These are phyloP conservation scores for Spinibarbus caldwelli DNA, from an alignment of 2,797 vertebrate species.

Conservation along the genomic window DNA sequence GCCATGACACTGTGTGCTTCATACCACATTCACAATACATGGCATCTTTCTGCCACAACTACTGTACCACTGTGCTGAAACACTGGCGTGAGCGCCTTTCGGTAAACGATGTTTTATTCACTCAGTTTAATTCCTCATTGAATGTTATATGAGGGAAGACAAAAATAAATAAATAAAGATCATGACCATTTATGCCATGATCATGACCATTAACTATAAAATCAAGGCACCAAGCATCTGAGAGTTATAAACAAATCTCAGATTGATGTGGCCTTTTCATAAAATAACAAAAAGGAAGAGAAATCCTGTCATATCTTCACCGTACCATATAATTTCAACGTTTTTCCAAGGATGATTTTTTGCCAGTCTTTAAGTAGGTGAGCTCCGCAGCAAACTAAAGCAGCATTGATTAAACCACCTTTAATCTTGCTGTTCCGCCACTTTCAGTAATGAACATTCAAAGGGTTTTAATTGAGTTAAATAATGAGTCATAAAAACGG, in stretches of 20 bases:
- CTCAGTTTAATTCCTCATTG: conserved; percentile 62
- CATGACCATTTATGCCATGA: conserved; percentile 56
- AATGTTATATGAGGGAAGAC: conserved; percentile 33
- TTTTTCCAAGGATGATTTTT: conserved; percentile 54
- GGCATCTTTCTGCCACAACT: conserved; percentile 18
- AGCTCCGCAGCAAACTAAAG: conserved; percentile 57
- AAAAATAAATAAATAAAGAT: conserved; percentile 46
- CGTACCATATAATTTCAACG: conserved; percentile 29
- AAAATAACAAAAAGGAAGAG: conserved; percentile 61
- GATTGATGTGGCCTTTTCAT: conserved; percentile 62
- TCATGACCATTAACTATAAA: conserved; percentile 60
- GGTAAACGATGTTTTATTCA: conserved; percentile 22
- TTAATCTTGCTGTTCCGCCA: conserved; percentile 13
- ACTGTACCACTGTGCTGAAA: conserved; percentile 24
- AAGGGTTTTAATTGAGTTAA: conserved; percentile 54
- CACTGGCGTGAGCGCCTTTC: conserved; percentile 40
- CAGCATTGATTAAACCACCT: conserved; percentile 46
- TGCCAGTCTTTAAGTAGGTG: conserved; percentile 59
- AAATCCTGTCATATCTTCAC: conserved; percentile 46
- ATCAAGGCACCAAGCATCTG: conserved; percentile 63
- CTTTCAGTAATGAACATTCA: conserved; percentile 63
- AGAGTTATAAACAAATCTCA: conserved; percentile 64
- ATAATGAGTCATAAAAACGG: conserved; percentile 5
- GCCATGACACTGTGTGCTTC: conserved; percentile 36
- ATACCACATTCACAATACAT: conserved; percentile 11